Base-by-base conservation (phyloP, 2,888 invertebrate species). In the Sinhomidia bicolor region DNA sequence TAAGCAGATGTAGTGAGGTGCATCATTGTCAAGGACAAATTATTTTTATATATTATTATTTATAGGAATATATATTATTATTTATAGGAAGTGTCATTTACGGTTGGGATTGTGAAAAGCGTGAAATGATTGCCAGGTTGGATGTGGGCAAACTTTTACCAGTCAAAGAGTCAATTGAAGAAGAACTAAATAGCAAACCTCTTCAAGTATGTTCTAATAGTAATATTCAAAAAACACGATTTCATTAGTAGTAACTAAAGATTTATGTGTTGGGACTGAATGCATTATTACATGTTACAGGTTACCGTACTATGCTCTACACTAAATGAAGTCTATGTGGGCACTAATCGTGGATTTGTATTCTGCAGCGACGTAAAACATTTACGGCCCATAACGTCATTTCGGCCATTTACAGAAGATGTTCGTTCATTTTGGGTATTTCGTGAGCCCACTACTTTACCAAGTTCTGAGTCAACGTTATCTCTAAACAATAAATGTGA, bases 291-390 rank as follows among this genome's bases (percentile, higher is more conserved):
- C n/a, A n/a, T 74, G 17, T 76, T 74, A 17, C 94, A 96, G 95
- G 96, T 97, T 89, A 95, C 96, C 90, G 93, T 97, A 92, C 95
- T 96, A 76, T 95, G 95, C 44, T 94, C 96, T 82, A 95, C 95
- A 44, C 95, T 95, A 41, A 84, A 88, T 5, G 96, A 96, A 92
- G 94, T 99, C 57, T 98, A 97, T 93, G 96, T 98, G 89, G 99
- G 99, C 68, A 99, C 99, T 0, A 97, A 98, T 7, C 97, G 98
- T 96, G 99, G 99, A 29, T 98, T 98, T 93, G 94, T 99, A 68
- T 96, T 99, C 81, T 96, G 99, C 6, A 97, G 98, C 0, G 98
- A 98, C 93, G 95, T 96, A 20, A 94, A 95, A 85, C 95, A 96
- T 0, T 95, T 99, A 92, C 94, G 97, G 1, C 98, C 99, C 0